phyloP scores from a whole-genome alignment of 2,797 vertebrate genomes.

The Brachymystax lenok region DNA sequence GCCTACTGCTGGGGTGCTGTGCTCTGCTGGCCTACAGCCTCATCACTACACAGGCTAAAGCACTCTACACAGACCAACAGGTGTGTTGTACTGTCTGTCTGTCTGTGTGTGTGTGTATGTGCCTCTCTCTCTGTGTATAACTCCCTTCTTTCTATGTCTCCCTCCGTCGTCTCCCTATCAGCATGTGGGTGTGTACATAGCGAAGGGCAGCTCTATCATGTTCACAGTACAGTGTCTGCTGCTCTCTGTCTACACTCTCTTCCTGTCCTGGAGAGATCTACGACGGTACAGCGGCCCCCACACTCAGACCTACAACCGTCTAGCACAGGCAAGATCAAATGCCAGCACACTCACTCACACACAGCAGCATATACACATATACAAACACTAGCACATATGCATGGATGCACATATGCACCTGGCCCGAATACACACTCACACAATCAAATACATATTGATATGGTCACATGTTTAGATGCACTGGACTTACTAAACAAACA shows the following conservation, averaged over 20 bases:
- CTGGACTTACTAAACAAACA: background rate
- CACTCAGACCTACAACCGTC: conserved; percentile 57
- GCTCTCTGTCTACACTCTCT: conserved; percentile 65
- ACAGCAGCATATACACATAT: background rate
- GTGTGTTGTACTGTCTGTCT: conserved; percentile 68
- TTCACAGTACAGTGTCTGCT: conserved; percentile 64
- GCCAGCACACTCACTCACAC: background rate
- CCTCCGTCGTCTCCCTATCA: conserved; percentile 21
- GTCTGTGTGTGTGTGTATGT: conserved; percentile 58
- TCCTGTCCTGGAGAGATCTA: conserved; percentile 74
- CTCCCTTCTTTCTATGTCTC: conserved; percentile 61
- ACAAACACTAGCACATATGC: conserved; percentile 7
- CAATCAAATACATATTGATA: background rate
- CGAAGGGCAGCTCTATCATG: conserved; percentile 60
- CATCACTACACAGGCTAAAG: conserved; percentile 18
- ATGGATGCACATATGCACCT: background rate
- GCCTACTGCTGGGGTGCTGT: conserved; percentile 65
- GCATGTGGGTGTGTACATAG: conserved; percentile 63
- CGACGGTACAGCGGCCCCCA: conserved; percentile 58
- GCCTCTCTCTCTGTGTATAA: conserved; percentile 47
- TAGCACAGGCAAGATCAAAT: conserved; percentile 61
- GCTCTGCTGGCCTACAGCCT: conserved; percentile 66
- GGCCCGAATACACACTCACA: background rate
- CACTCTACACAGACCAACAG: conserved; percentile 59
- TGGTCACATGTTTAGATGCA: background rate